Percentiles rank a stretch among this genome's conserved stretches.
Conservation (phyloP, 2,888 invertebrate genomes). For the Carterocephalus palaemon region DNA sequence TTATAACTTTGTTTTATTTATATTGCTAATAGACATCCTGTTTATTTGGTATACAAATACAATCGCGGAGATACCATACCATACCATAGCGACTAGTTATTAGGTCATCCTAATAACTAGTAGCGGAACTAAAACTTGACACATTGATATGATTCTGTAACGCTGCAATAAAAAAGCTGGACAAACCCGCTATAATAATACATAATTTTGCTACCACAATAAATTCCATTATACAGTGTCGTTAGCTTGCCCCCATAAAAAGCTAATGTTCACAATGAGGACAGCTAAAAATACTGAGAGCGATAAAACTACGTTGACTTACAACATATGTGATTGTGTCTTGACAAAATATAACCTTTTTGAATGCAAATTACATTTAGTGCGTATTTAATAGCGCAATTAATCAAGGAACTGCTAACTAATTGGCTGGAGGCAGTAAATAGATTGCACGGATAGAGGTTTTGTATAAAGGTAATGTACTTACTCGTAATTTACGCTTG, state of each 20-base stretch:
- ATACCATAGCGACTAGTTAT: too few relatives aligned
- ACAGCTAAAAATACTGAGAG: slow-evolving; percentile 7
- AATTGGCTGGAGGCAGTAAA: slow-evolving; percentile 33
- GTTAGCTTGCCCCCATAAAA: slow-evolving; percentile 19
- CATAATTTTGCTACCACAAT: slow-evolving; percentile 3
- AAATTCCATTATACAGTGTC: slow-evolving; percentile 21
- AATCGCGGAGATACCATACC: too few relatives aligned
- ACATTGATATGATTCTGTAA: too few relatives aligned
- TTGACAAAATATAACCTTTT: slow-evolving; percentile 34
- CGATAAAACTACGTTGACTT: slow-evolving; percentile 10
- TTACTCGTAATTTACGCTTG: too few relatives aligned
- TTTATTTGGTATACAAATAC: too few relatives aligned
- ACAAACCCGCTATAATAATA: slow-evolving; percentile 1
- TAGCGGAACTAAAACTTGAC: too few relatives aligned
- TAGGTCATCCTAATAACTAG: too few relatives aligned
- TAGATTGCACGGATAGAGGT: slow-evolving; percentile 29
- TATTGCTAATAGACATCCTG: too few relatives aligned
- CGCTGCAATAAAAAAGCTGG: neutral
- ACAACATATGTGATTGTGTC: slow-evolving; percentile 14
- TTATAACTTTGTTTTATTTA: too few relatives aligned
- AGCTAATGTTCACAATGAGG: slow-evolving; percentile 22
- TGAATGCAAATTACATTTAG: slow-evolving; percentile 38
- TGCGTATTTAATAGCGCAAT: slow-evolving; percentile 43
- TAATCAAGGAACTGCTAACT: slow-evolving; percentile 40
- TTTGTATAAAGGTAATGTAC: slow-evolving; percentile 33